Evolutionary conservation across 1,140 invertebrate genomes (phyloP), one percentile per base, ranked within the genome.

Genomic region (Hetaerina americana): DNA sequence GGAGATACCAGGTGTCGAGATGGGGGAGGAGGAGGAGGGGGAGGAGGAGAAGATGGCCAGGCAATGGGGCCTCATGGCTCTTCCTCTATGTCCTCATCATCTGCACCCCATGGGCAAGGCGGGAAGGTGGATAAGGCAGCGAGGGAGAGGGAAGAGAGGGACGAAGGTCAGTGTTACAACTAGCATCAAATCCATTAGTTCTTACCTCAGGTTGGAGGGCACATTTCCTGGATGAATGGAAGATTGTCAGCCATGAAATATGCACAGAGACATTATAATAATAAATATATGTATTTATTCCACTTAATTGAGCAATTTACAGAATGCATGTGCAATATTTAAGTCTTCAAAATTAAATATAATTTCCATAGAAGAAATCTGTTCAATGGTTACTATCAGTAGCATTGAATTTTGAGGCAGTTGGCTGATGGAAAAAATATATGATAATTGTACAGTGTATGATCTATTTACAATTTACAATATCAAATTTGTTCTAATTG

Each of bases 131-230:
- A 26, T 25, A 68, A 68, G 76, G 75, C 40, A 81, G 81, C 76
- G 82, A 83, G 72, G 83, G 82, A 76, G 82, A 84, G 71, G 83
- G 83, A 81, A 70, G 81, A 82, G 71, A 80, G 79, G 74, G 78
- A 81, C 81, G 92, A 94, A 87, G 92, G 92, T 93, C 81, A 79
- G 82, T 84, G 76, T 79, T 79, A 80, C 79, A 78, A 66, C n/a
- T n/a, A n/a, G n/a, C n/a, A n/a, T n/a, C n/a, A n/a, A n/a, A n/a
- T n/a, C n/a, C n/a, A n/a, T n/a, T n/a, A n/a, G n/a, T n/a, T n/a
- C n/a, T n/a, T n/a, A n/a, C n/a, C n/a, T n/a, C n/a, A 71, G 27
- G 22, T 24, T 66, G 25, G 28, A 57, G 31, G 49, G 66, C n/a
- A n/a, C n/a, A n/a, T n/a, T n/a, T n/a, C n/a, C n/a, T n/a, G n/a